Base-by-base conservation (phyloP, 2,888 invertebrate genomes). In the Halictus ligatus region DNA sequence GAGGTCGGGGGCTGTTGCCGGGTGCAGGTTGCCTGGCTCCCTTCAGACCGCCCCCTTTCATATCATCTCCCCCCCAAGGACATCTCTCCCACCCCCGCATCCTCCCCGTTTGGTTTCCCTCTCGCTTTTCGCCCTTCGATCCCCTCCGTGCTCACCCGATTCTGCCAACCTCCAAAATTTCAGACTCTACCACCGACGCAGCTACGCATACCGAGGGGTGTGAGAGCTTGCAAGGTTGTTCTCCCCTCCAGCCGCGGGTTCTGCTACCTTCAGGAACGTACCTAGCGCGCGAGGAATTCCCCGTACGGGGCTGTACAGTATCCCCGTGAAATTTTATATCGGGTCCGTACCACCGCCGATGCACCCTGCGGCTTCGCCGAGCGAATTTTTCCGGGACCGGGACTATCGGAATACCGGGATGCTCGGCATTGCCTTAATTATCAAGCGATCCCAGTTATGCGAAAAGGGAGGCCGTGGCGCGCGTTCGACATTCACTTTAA, bases 1-100 rank as follows among this genome's bases (percentile, higher is more conserved):
- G 94, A 93, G 93, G 93, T 93, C 92, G 94, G 93, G 93, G 93
- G 93, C 94, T 94, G 94, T 94, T 94, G 94, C 94, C 93, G 94
- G 94, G 94, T 94, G 94, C 94, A 94, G 94, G 94, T 93, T 92
- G 90, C 92, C 91, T 89, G 90, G 91, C 88, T 91, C 89, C 90
- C 91, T 88, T 91, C 89, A 86, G 82, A 82, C 81, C 89, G 80
- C 90, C 90, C 77, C 83, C 85, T 83, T 81, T 81, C 77, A 82
- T 88, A 83, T 84, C 85, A 80, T 84, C 3, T 35, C 35, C 35
- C 35, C 89, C 15, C 58, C 64, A 77, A 88, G 86, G 85, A 89
- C 90, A 84, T 84, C 87, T 79, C 73, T 81, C 89, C 85, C 83
- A 81, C 75, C 83, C 46, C 72, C 81, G 72, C 50, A 5, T 29